These are phyloP conservation scores for Oopsacas minuta DNA, from an alignment of 37 sponge, comb jelly and placozoan species.

Conservation along the genomic window DNA sequence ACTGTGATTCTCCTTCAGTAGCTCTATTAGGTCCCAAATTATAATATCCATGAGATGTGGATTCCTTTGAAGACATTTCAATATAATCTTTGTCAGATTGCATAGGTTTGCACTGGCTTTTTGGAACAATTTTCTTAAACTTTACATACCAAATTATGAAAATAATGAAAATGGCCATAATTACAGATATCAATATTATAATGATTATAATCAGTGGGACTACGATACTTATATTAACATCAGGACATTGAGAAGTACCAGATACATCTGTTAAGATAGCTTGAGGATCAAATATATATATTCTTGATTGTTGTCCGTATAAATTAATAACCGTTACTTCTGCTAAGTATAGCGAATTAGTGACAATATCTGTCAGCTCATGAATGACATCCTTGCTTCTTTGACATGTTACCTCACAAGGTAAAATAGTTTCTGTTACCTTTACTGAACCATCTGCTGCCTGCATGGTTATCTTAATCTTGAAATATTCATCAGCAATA, in stretches of 20 bases:
- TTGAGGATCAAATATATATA: neutral
- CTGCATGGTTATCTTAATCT: neutral
- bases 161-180: neutral
- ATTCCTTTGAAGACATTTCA: neutral
- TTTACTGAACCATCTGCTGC: neutral
- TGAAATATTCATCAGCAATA: neutral
- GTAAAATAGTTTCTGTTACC: neutral
- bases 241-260: neutral
- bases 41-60: neutral
- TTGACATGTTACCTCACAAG: neutral
- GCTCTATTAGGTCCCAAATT: neutral
- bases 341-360: neutral
- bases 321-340: neutral
- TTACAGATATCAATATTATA: neutral
- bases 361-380: neutral
- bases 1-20: neutral
- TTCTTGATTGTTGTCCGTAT: neutral
- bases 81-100: neutral
- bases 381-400: neutral
- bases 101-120: neutral
- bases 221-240: neutral
- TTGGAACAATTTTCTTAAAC: neutral
- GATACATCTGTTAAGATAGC: neutral
- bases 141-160: neutral
- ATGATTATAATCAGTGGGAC: neutral